Evolutionary conservation across 2,888 invertebrate genomes (phyloP), one percentile per base, ranked within the genome.

Genomic region (Macaria notata): DNA sequence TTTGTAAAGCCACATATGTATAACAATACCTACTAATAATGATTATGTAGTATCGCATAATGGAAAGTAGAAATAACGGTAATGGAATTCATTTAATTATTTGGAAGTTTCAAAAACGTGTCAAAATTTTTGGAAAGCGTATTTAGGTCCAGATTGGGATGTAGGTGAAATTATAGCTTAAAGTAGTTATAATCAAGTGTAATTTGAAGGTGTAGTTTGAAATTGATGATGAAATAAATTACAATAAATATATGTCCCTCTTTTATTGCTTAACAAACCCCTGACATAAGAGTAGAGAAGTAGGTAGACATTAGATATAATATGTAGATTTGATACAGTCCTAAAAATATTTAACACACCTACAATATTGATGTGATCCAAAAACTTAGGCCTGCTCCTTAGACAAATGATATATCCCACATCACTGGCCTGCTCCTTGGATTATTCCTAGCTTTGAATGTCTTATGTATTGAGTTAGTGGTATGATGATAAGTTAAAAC

Each of bases 171-270:
- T 83, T 86, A 88, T 88, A 90, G 91, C 89, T 88, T 91, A 86
- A 76, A 73, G 85, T 91, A 91, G 88, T 88, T 87, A 86, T 89
- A 89, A 88, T 87, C 88, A 86, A 88, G 81, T 85, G 86, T 88
- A 87, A 87, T 90, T 86, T 87, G 86, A 87, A 87, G 83, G 86
- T 89, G 90, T 91, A 91, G 90, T 91, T 90, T 91, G 88, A 89
- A 88, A 84, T 87, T 86, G 81, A 89, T 79, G 81, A 88, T 76
- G 79, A 87, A 88, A 90, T 89, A 90, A 90, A 89, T 84, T 83
- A 80, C 75, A 73, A 72, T 83, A 78, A 81, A 82, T 79, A 76
- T 65, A 57, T 57, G 19, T 5, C 36, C 31, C 31, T 48, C 36
- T 65, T 65, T 69, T 64, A 49, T 60, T 63, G 3, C 1, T 8